Evolutionary conservation across 2,888 invertebrate genomes (phyloP), one percentile per base, ranked within the genome.

Genomic region (Amorpha juglandis): DNA sequence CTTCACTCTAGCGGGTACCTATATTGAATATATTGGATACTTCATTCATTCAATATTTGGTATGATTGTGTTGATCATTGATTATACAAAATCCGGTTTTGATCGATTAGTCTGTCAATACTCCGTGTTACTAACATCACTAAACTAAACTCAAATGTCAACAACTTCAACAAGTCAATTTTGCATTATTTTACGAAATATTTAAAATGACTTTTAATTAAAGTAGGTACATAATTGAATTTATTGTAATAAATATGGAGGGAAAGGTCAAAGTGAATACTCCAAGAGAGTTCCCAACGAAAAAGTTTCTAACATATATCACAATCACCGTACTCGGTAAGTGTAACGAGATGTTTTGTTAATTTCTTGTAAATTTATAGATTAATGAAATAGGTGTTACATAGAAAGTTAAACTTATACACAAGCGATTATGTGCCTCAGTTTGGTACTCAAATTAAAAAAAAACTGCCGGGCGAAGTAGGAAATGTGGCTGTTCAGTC

Each of bases 261-360:
- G 55, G 67, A 68, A 69, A 69, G 63, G 65, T 68, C 53, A 68
- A 48, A 50, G 47, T 27, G 27, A n/a, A 27, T 42, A 63, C 68
- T 21, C 68, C 62, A 8, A 70, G 53, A 63, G 66, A 14, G 38
- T 69, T 77, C 67, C 64, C 50, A 21, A 69, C 55, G 8, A 70
- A 58, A 64, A 67, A n/a, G 38, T 69, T 77, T 67, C 63, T 70
- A 7, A 77, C 68, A 69, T 73, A 70, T 45, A 66, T 71, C 19
- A 16, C 72, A 6, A 68, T 81, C 16, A 65, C 64, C 27, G n/a
- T 69, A 1, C 63, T 81, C 27, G 80, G 80, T 80, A 77, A 71
- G 38, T n/a, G 12, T 58, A 58, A 19, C 19, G 11, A 1, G 7
- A 7, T 58, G n/a, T 11, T 38, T 38, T 12, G 7, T 33, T 2